phyloP scores from a whole-genome alignment of 2,888 invertebrate species.

The Synanthedon vespiformis region DNA sequence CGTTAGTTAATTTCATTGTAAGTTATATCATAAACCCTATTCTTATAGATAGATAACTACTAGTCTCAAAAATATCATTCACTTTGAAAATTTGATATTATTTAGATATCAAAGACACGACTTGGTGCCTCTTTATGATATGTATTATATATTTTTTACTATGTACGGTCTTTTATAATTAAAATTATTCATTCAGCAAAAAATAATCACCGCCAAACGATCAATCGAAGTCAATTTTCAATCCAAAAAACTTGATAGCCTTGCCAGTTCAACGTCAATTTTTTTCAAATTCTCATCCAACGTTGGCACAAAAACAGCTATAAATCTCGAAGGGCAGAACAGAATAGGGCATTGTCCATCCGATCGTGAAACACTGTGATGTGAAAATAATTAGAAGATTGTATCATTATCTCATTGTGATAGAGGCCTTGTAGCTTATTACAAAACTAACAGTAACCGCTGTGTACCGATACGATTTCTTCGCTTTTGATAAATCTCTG shows the following conservation, averaged over 20 bases:
- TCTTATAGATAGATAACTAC: too few species aligned
- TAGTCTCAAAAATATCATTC: too few species aligned
- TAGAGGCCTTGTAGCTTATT: conserved; percentile 15
- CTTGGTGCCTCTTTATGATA: too few species aligned
- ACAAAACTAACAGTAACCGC: conserved; percentile 1
- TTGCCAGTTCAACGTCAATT: background rate
- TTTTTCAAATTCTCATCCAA: background rate
- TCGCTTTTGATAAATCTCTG: too few species aligned
- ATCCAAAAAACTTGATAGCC: background rate
- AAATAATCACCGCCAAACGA: too few species aligned
- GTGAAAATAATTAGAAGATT: conserved; percentile 34
- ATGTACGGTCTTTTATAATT: too few species aligned
- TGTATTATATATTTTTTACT: too few species aligned
- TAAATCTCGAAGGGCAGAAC: conserved; percentile 10
- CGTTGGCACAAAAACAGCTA: background rate
- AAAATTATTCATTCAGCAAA: too few species aligned
- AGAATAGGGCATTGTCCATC: conserved; percentile 20
- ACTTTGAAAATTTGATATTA: too few species aligned
- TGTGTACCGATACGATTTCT: background rate
- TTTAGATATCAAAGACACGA: too few species aligned
- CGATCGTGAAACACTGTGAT: conserved; percentile 11
- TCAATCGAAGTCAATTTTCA: background rate
- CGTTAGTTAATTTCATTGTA: too few species aligned
- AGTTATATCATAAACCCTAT: too few species aligned
- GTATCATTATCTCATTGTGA: conserved; percentile 23